Percentiles rank a stretch among this genome's conserved stretches.
Evolutionary conservation across 2,113 vertebrate genomes (phyloP).

Genomic region (Sturnira hondurensis): DNA sequence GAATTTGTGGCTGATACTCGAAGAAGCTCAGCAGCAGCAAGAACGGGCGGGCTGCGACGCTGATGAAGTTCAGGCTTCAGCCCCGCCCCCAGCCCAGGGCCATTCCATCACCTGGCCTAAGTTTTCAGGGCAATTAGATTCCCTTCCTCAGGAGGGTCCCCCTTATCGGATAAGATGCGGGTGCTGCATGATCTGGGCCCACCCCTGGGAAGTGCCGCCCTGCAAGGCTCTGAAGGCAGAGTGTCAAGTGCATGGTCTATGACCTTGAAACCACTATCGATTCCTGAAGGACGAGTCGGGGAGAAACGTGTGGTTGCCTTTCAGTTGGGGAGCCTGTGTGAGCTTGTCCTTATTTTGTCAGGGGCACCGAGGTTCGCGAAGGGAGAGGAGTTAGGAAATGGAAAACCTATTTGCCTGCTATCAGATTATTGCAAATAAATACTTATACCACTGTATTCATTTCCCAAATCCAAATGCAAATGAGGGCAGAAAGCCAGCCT

Average conservation of each 20-base stretch:
- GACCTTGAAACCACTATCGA: neutral
- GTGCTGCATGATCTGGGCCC: neutral
- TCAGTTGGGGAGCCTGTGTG: neutral
- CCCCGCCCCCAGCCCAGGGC: neutral
- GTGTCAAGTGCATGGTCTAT: fast-evolving
- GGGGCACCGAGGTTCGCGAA: neutral
- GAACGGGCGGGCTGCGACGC: neutral
- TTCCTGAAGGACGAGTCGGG: neutral
- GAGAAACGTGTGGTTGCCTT: neutral
- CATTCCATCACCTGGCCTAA: neutral
- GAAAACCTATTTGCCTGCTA: constrained; percentile 34
- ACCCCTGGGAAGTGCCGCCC: neutral
- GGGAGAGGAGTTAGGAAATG: neutral
- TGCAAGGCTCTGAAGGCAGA: neutral
- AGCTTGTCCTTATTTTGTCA: neutral
- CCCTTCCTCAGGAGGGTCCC: neutral
- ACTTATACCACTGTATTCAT: neutral
- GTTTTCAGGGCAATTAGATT: neutral
- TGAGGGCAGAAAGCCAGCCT: neutral
- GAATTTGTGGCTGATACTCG: neutral
- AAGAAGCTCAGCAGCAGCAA: neutral
- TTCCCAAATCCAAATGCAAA: constrained; percentile 31
- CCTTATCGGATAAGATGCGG: neutral
- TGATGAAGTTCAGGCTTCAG: neutral
- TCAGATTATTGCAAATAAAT: constrained; percentile 64